Percentiles rank a stretch among this genome's conserved stretches.
Conservation (phyloP, 2,113 vertebrate species). For the Zosterops hypoxanthus region DNA sequence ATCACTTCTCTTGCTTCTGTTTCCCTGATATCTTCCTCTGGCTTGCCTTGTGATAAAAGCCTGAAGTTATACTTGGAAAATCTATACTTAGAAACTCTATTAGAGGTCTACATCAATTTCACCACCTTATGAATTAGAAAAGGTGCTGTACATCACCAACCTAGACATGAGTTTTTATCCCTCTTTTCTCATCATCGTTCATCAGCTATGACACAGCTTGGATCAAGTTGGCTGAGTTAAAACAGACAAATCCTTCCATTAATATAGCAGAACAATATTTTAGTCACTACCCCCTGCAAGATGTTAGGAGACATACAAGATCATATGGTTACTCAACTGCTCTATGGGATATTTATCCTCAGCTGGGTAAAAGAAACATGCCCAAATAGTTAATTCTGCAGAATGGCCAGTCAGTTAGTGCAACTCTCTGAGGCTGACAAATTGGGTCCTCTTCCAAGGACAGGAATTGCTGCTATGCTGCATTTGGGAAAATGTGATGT, state of each 20-base stretch:
- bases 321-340: neutral
- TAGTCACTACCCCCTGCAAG: neutral
- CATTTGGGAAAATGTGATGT: neutral
- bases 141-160: neutral
- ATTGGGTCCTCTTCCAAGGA: neutral
- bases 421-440: neutral
- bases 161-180: neutral
- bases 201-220: neutral
- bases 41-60: neutral
- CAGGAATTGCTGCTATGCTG: neutral
- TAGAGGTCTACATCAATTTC: neutral
- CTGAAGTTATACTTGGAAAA: constrained; percentile 20
- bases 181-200: neutral
- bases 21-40: neutral
- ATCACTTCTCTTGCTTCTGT: neutral
- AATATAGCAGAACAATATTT: neutral
- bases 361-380: neutral
- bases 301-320: neutral
- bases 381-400: neutral
- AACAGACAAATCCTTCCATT: neutral
- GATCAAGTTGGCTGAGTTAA: neutral
- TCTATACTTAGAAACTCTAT: constrained; percentile 31
- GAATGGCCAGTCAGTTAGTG: neutral
- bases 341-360: neutral
- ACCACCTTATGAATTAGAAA: neutral